Evolutionary conservation across 2,888 invertebrate species (phyloP).

Genomic region (Mimas tiliae): DNA sequence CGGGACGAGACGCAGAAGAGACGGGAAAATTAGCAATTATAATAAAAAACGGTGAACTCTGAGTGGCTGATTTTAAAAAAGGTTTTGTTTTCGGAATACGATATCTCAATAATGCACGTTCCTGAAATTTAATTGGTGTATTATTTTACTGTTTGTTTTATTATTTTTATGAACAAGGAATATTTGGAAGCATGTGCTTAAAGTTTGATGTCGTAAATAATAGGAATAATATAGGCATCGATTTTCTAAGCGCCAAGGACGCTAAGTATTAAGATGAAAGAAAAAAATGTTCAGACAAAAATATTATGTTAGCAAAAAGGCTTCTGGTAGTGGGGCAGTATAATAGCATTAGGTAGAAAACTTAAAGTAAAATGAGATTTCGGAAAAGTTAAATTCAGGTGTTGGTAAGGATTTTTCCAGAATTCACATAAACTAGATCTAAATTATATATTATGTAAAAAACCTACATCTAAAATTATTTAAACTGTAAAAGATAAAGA

Average conservation of each 20-base stretch:
- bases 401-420: no score
- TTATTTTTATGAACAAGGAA: background rate
- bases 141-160: constrained; percentile 14
- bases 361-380: no score
- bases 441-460: no score
- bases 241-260: no score
- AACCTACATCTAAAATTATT: no score
- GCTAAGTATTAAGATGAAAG: no score
- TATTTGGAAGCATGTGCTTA: background rate
- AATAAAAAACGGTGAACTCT: constrained; percentile 64
- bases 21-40: constrained; percentile 79
- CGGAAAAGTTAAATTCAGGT: no score
- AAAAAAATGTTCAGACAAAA: no score
- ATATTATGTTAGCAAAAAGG: no score
- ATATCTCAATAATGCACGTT: constrained; percentile 42
- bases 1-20: constrained; percentile 52
- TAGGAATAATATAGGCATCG: background rate
- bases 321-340: no score
- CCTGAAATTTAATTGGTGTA: constrained; percentile 18
- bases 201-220: background rate
- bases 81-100: constrained; percentile 59
- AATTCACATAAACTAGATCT: no score
- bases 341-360: no score
- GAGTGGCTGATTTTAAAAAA: constrained; percentile 62
- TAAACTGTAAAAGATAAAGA: background rate